Percentiles rank a stretch among this genome's conserved stretches.
Conservation (phyloP, 2,888 invertebrate genomes). For the Rhyacophila evoluta region DNA sequence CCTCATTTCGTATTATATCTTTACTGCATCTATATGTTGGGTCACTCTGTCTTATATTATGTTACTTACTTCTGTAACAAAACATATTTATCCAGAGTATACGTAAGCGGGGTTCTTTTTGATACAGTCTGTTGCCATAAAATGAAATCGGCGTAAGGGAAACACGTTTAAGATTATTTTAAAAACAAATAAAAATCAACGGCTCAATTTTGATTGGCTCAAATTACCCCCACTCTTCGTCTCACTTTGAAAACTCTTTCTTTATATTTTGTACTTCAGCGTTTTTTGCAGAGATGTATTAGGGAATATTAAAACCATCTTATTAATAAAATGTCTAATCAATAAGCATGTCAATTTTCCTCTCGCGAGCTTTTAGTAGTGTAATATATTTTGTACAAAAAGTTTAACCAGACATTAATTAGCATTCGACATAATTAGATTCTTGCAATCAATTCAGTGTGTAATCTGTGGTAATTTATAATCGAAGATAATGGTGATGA, state of each 20-base stretch:
- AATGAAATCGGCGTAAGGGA: slow-evolving; percentile 19
- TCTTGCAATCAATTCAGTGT: too few relatives aligned
- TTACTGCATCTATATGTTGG: not conserved
- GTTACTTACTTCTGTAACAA: not conserved
- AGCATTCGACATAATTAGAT: too few relatives aligned
- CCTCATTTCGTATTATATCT: slow-evolving; percentile 16
- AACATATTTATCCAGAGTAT: not conserved
- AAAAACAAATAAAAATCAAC: slow-evolving; percentile 22
- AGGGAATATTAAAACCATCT: not conserved
- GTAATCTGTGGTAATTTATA: too few relatives aligned
- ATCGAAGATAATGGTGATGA: too few relatives aligned
- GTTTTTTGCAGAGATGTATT: not conserved
- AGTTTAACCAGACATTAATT: too few relatives aligned
- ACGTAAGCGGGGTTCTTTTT: not conserved
- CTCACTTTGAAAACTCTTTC: slow-evolving; percentile 16
- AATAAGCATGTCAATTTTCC: too few relatives aligned
- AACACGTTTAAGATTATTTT: slow-evolving; percentile 19
- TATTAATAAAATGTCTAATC: too few relatives aligned
- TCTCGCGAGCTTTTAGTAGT: too few relatives aligned
- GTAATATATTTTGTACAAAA: too few relatives aligned
- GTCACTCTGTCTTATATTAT: not conserved
- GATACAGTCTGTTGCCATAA: not conserved
- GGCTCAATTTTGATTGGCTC: slow-evolving; percentile 22
- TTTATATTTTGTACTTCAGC: not conserved
- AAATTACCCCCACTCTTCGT: not conserved